phyloP scores from a whole-genome alignment of 92 coral and sea anemone genomes.

The Bergia sp. region DNA sequence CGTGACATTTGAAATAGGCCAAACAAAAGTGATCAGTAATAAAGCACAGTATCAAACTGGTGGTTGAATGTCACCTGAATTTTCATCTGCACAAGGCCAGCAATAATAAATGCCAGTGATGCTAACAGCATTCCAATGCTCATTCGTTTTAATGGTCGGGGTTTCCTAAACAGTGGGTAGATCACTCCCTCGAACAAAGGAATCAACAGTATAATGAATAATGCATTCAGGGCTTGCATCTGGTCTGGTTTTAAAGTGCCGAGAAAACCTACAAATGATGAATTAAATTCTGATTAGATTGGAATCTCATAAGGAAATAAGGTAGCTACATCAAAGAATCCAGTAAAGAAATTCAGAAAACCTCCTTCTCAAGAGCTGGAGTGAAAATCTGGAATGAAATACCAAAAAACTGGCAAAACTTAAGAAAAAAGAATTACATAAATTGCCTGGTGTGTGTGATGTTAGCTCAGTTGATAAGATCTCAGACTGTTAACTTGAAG shows the following conservation, averaged over 20 bases:
- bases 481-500: too few species aligned
- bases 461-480: too few species aligned
- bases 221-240: constrained; percentile 82
- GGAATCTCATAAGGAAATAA: background rate
- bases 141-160: constrained; percentile 78
- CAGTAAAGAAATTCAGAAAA: too few species aligned
- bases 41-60: background rate
- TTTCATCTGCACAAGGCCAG: constrained; percentile 76
- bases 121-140: constrained; percentile 74
- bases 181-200: constrained; percentile 80
- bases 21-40: background rate
- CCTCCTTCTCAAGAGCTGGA: too few species aligned
- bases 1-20: background rate
- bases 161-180: constrained; percentile 65
- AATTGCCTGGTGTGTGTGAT: too few species aligned
- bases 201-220: constrained; percentile 72
- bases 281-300: background rate
- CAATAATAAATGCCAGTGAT: constrained; percentile 71
- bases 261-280: constrained; percentile 55
- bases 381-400: too few species aligned
- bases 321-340: too few species aligned
- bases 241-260: constrained; percentile 88
- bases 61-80: constrained; percentile 56
- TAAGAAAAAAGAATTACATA: too few species aligned
- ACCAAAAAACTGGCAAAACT: too few species aligned